Evolutionary conservation across 1,140 invertebrate species (phyloP), one percentile per base, ranked within the genome.

Genomic region (Drosophila micromelanica): DNA sequence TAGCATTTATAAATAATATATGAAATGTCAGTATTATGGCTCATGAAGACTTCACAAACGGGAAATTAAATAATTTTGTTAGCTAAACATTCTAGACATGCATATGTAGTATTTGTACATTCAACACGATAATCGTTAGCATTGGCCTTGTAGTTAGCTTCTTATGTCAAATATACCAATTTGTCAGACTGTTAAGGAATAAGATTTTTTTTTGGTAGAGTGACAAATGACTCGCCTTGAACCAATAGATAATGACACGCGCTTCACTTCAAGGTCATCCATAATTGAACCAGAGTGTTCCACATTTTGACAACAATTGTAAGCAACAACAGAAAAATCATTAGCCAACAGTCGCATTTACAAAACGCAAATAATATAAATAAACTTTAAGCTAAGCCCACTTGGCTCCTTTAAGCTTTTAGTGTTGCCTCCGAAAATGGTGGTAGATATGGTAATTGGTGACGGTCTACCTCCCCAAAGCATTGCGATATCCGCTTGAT

Each of bases 371-470:
- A 17, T 57, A 61, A 73, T 62, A 62, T 62, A 74, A 70, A 69
- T 74, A 74, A 70, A 74, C 65, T 74, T 70, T 57, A 63, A 56
- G 46, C 57, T 74, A 74, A 74, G 72, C 72, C 59, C 59, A 71
- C 59, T 74, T 74, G 65, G 65, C 43, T 43, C 48, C 55, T 35
- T 54, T 40, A 23, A 23, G 20, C 20, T 23, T 23, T 23, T 51
- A 42, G 61, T 51, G n/a, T 11, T 17, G 55, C 9, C 3, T 20
- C 23, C n/a, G 27, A 13, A 5, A 13, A 7, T 35, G 32, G 32
- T 9, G 32, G 7, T 35, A 12, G 12, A 13, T 12, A 37, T 23
- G 23, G 55, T 20, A n/a, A 15, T 30, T 12, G 23, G n/a, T 15
- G 13, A 5, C 9, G 32, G 6, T 35, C 8, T 35, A 1, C 6